Evolutionary conservation across 2,113 vertebrate genomes (phyloP), one percentile per base, ranked within the genome.

Genomic region (Callithrix jacchus): DNA sequence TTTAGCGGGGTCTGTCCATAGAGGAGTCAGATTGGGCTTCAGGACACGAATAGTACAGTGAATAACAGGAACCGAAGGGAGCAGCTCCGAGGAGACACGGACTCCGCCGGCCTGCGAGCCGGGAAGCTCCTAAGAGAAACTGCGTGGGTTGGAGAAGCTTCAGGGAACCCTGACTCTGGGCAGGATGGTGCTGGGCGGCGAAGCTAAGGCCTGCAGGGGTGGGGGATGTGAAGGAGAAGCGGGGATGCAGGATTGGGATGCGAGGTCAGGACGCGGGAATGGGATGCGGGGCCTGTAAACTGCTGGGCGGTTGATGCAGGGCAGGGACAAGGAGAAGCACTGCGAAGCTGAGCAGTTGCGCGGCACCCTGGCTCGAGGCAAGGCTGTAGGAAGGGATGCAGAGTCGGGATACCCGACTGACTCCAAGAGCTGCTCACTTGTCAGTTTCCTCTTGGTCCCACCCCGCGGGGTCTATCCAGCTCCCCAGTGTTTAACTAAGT

Each of bases 401-500:
- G 35, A 5, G 76, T 30, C 52, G 0, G 14, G 87, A 89, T 2
- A 8, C 87, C 4, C 1, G 25, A 20, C 68, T 1, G 92, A 49
- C 66, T 83, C 89, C 56, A 0, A 6, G 1, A 32, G 93, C 79
- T 17, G 54, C 82, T 95, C 96, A 85, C 96, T 97, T 98, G 98
- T 98, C 98, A 97, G 98, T 98, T 98, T 98, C 91, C 97, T 96
- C 89, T 97, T 98, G 98, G 99, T 99, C 99, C 98, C 99, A 98
- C 99, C 99, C 98, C 98, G 98, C 98, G 98, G 98, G 98, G 95
- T 98, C 95, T 96, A 98, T 98, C 98, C 98, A 98, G 98, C 98
- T 99, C 98, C 98, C 98, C 97, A 96, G 98, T 98, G 99, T 99
- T 98, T 98, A 99, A 98, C 98, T 98, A 99, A 99, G 98, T 99